Conservation (phyloP, 2,113 vertebrate genomes). For the Hylia prasina region DNA sequence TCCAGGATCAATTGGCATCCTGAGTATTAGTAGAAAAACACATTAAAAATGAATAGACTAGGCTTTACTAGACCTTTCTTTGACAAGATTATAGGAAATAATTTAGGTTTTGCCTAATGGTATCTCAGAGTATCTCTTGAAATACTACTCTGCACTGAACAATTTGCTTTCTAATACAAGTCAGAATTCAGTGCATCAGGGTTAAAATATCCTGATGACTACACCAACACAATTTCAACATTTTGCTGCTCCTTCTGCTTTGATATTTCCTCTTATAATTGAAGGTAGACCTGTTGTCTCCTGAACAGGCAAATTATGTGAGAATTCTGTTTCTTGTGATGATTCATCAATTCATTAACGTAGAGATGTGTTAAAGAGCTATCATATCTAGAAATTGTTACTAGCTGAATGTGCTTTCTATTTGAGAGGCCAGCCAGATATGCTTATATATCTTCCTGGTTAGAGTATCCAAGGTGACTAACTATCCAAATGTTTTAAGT, state of each 20-base stretch:
- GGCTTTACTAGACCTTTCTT: neutral
- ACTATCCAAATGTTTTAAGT: neutral
- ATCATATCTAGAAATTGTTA: neutral
- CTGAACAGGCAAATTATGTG: neutral
- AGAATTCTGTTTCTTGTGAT: neutral
- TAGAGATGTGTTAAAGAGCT: neutral
- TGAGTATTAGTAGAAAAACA: neutral
- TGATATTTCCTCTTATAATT: neutral
- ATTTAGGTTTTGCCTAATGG: neutral
- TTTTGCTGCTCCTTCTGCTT: neutral
- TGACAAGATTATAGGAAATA: neutral
- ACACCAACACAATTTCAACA: neutral
- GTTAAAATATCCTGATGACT: neutral
- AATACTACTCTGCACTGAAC: neutral
- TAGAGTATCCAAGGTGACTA: neutral
- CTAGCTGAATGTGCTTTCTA: neutral
- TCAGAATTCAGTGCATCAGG: neutral
- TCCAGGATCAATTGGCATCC: neutral
- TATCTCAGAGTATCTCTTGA: neutral
- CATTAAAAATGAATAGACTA: neutral
- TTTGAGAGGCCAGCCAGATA: neutral
- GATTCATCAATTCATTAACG: neutral
- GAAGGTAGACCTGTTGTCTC: neutral
- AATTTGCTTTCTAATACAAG: neutral
- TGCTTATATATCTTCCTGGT: neutral